A percentile compares a stretch with the other conserved stretches of the same genome.
Conservation (phyloP, 2,888 invertebrate genomes). For the Balanococcus diminutus region DNA sequence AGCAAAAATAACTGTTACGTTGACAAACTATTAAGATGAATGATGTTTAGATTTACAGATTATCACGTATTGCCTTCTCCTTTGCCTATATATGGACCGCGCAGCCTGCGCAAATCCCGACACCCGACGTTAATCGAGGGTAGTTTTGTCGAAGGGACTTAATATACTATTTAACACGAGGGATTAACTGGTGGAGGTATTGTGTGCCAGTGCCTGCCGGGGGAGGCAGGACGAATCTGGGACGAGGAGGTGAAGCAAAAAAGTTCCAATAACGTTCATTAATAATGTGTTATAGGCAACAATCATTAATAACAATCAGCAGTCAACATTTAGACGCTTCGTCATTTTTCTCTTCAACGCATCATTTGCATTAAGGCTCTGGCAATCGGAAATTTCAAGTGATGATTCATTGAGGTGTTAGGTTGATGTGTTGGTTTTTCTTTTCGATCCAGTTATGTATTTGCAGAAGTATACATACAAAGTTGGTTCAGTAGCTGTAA, state of each 20-base stretch:
- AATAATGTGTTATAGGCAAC: slow-evolving; percentile 17
- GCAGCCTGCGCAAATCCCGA: neutral
- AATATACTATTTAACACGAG: slow-evolving; percentile 32
- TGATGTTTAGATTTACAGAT: slow-evolving; percentile 37
- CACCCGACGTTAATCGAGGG: slow-evolving; percentile 16
- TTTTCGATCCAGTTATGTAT: too few relatives aligned
- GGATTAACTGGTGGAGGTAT: slow-evolving; percentile 34
- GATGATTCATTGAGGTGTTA: slow-evolving; percentile 8
- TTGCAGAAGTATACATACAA: too few relatives aligned
- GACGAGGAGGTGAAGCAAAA: neutral
- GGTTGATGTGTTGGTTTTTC: too few relatives aligned
- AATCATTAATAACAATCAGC: slow-evolving; percentile 31
- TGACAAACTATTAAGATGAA: slow-evolving; percentile 37
- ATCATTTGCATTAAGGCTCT: neutral
- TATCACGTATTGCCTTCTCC: slow-evolving; percentile 33
- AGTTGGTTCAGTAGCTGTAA: too few relatives aligned
- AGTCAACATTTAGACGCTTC: slow-evolving; percentile 25
- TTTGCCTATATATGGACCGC: too few relatives aligned
- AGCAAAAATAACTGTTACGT: slow-evolving; percentile 31
- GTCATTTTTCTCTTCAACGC: slow-evolving; percentile 19
- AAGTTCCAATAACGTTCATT: slow-evolving; percentile 32
- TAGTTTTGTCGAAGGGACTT: slow-evolving; percentile 33
- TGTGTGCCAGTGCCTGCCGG: neutral
- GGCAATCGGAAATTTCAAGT: neutral
- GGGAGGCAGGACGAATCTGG: neutral